Evolutionary conservation across 2,888 invertebrate species (phyloP), one percentile per base, ranked within the genome.

Genomic region (Andrena bicolor): DNA sequence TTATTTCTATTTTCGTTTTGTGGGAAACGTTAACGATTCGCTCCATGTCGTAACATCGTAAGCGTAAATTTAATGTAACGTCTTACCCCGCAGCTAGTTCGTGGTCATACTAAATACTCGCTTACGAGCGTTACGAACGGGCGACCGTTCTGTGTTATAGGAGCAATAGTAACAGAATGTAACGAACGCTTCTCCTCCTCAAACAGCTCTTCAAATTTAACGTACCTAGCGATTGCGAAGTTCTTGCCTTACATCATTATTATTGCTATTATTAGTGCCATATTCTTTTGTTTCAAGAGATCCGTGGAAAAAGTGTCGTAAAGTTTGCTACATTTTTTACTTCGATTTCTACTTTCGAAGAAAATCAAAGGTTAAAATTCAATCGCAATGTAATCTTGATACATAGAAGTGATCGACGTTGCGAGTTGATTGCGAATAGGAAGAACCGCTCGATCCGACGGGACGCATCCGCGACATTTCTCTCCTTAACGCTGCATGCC

Each of bases 401-500:
- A 7, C 16, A 41, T 60, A 49, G 28, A 28, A 16, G 8, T 30
- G 1, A 1, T 16, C 23, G 16, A 51, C 4, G 2, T 41, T 41
- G 41, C 41, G n/a, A 60, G 2, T 60, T 8, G 30, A 23, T 16
- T 35, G 35, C 20, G 32, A 56, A 76, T 13, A 5, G 65, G 3
- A 56, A 32, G 20, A 70, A 23, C 6, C 32, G 16, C 32, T 56
- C 35, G 35, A 69, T 51, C 13, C n/a, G 26, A 23, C 13, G 10
- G 16, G 23, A 65, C 20, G n/a, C 16, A 78, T 61, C 26, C 4
- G 16, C 2, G n/a, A 68, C 32, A 26, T 61, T 56, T 35, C 16
- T 30, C 56, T 56, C 20, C 20, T 23, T 30, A 23, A 68, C 7
- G 63, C 61, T 73, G 80, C 80, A 80, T 80, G 80, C 53, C n/a